A percentile compares a stretch with the other conserved stretches of the same genome.
Conservation (phyloP, 1,140 invertebrate genomes). For the Cydia fagiglandana region DNA sequence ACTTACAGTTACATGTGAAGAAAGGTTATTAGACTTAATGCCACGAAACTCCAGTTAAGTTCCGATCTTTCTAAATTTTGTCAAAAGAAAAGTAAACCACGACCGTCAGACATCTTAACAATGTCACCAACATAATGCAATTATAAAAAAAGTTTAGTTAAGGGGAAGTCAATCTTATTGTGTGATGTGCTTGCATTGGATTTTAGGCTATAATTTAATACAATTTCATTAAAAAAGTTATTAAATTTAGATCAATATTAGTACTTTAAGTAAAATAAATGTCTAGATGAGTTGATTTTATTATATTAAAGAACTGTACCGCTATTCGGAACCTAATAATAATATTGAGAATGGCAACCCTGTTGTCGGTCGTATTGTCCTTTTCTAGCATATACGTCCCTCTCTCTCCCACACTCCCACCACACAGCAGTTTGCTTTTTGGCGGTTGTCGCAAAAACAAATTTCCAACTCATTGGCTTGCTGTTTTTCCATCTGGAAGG, state of each 20-base stretch:
- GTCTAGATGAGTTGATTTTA: neutral
- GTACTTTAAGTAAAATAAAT: too few species aligned
- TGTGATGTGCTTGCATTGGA: neutral
- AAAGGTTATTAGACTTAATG: constrained; percentile 49
- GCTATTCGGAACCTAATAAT: too few species aligned
- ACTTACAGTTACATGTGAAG: constrained; percentile 72
- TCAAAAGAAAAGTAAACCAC: constrained; percentile 69
- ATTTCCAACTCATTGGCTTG: too few species aligned
- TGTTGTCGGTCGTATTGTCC: too few species aligned
- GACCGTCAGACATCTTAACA: constrained; percentile 68
- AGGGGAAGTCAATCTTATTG: neutral
- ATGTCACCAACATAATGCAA: constrained; percentile 45
- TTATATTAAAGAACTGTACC: too few species aligned
- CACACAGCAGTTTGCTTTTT: too few species aligned
- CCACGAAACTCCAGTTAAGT: constrained; percentile 47
- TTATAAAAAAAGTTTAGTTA: constrained; percentile 37
- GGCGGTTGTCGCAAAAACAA: too few species aligned
- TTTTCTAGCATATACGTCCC: too few species aligned
- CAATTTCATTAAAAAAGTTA: neutral
- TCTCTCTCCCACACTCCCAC: too few species aligned
- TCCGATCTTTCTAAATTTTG: constrained; percentile 57
- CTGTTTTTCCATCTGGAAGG: too few species aligned
- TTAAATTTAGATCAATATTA: neutral
- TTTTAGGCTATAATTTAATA: neutral
- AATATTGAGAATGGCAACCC: too few species aligned